These are phyloP conservation scores for Camelus bactrianus DNA, from an alignment of 2,113 vertebrate genomes.

Conservation along the genomic window DNA sequence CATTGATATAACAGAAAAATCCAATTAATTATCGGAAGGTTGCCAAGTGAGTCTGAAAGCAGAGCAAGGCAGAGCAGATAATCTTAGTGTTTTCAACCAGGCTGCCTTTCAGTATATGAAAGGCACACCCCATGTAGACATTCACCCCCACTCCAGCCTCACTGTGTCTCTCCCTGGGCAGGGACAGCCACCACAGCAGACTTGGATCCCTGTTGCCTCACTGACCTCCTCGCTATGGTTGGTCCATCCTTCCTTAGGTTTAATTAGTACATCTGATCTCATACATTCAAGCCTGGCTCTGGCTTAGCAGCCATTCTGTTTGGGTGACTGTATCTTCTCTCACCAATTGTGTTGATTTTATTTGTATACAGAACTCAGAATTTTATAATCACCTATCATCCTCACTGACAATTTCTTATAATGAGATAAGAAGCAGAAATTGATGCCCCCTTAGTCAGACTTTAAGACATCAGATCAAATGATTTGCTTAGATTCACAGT, in stretches of 20 bases:
- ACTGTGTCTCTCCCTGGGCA: background rate
- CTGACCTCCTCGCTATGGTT: background rate
- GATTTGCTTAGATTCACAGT: background rate
- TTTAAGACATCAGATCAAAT: background rate
- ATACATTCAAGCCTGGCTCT: background rate
- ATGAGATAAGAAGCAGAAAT: slow-evolving; percentile 33
- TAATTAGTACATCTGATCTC: background rate
- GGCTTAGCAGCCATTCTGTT: background rate
- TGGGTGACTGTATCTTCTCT: background rate
- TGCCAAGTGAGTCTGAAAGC: background rate
- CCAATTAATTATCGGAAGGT: slow-evolving; percentile 5
- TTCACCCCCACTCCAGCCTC: background rate
- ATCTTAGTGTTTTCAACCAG: background rate
- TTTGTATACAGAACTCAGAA: slow-evolving; percentile 43
- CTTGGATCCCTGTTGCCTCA: background rate
- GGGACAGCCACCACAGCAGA: background rate
- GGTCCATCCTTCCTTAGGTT: background rate
- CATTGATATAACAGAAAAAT: background rate
- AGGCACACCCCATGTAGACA: background rate
- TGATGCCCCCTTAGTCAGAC: background rate
- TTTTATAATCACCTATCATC: background rate
- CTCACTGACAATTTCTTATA: background rate
- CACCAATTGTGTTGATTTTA: slow-evolving; percentile 2
- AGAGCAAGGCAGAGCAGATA: background rate
- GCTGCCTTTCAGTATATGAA: background rate